phyloP scores from a whole-genome alignment of 2,888 invertebrate species.

The Clitarchus hookeri region DNA sequence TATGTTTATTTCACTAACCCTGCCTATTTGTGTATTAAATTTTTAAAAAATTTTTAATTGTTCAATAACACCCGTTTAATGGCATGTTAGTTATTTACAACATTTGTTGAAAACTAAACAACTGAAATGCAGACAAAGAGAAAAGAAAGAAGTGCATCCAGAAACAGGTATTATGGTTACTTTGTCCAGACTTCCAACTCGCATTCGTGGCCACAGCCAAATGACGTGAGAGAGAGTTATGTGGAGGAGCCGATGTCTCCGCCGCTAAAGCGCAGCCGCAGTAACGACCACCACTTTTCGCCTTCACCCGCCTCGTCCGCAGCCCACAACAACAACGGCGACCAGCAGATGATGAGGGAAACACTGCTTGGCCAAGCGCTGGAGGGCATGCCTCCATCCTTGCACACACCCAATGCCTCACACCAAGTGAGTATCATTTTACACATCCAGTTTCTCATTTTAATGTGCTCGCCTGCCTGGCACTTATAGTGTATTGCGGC shows the following conservation, averaged over 20 bases:
- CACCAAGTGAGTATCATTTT: constrained; percentile 39
- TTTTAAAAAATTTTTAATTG: no score
- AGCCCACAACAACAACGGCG: constrained; percentile 47
- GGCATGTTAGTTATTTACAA: no score
- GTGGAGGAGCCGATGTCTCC: constrained; percentile 63
- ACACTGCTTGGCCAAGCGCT: constrained; percentile 77
- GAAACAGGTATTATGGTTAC: no score
- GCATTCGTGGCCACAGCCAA: constrained; percentile 65
- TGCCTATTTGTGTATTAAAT: no score
- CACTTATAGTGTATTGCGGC: no score
- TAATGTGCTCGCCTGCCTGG: no score
- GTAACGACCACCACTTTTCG: constrained; percentile 58
- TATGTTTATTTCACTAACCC: no score
- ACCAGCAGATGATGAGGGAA: constrained; percentile 65
- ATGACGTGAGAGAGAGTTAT: constrained; percentile 53
- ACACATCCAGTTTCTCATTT: constrained; percentile 17
- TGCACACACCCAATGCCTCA: constrained; percentile 56
- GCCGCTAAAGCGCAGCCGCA: constrained; percentile 72
- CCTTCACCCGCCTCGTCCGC: constrained; percentile 46
- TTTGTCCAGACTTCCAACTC: constrained; percentile 62
- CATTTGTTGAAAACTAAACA: no score
- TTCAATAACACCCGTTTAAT: no score
- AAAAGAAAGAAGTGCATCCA: no score
- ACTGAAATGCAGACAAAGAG: no score
- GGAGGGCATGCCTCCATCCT: constrained; percentile 69